A percentile compares a stretch with the other conserved stretches of the same genome.
These are phyloP conservation scores for Syndactyla subalaris DNA, from an alignment of 2,797 vertebrate species.

Conservation along the genomic window DNA sequence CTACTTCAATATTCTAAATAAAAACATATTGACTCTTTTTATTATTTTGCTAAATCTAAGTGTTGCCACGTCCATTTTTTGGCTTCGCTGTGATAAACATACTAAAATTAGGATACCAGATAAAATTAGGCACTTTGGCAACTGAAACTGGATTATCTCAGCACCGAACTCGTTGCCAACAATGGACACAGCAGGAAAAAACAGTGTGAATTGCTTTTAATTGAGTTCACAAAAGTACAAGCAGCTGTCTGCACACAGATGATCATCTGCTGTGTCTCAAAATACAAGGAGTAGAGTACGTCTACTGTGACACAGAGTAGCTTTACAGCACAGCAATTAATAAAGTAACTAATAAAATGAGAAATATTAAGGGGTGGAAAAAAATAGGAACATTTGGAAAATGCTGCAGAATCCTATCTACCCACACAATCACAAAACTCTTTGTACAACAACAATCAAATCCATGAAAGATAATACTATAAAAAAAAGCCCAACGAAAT, in stretches of 20 bases:
- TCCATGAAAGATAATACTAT: neutral
- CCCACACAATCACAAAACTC: neutral
- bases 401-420: neutral
- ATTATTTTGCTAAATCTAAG: neutral
- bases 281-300: neutral
- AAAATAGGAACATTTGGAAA: neutral
- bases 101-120: neutral
- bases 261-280: neutral
- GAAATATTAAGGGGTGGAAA: neutral
- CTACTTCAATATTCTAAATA: neutral
- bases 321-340: neutral
- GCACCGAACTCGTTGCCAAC: slow-evolving; percentile 1
- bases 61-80: neutral
- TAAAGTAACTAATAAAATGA: neutral
- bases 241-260: neutral
- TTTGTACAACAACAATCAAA: neutral
- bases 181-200: slow-evolving; percentile 44
- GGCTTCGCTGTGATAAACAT: neutral
- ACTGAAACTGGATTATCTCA: slow-evolving; percentile 38
- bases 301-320: neutral
- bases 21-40: neutral
- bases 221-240: neutral
- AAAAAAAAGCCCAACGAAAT: neutral
- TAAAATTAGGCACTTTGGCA: slow-evolving; percentile 31
- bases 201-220: slow-evolving; percentile 20